phyloP scores from a whole-genome alignment of 2,888 invertebrate genomes.

The Taphrorychus bicolor region DNA sequence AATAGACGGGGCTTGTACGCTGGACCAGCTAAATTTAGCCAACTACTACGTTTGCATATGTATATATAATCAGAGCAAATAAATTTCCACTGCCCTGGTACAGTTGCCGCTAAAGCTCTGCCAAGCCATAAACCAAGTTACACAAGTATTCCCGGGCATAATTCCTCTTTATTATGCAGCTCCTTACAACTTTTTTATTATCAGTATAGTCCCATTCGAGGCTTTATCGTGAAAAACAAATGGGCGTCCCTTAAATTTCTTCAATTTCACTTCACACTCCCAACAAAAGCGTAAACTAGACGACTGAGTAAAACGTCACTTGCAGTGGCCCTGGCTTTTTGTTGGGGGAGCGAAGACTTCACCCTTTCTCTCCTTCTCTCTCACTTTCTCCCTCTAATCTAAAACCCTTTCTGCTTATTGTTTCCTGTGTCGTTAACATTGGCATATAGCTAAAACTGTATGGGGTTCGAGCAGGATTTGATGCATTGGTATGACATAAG shows the following conservation, averaged over 20 bases:
- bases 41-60: slow-evolving; percentile 9
- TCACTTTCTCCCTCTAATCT: too few species aligned
- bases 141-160: not conserved
- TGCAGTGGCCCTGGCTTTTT: slow-evolving; percentile 23
- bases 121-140: slow-evolving; percentile 1
- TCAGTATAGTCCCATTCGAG: not conserved
- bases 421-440: slow-evolving; percentile 8
- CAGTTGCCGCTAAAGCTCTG: not conserved
- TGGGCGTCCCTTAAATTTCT: slow-evolving; percentile 16
- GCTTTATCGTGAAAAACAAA: slow-evolving; percentile 5
- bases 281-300: slow-evolving; percentile 19
- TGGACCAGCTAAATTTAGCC: slow-evolving; percentile 7
- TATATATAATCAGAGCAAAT: slow-evolving; percentile 2
- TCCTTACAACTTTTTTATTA: not conserved
- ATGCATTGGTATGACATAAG: not conserved
- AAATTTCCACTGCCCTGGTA: not conserved
- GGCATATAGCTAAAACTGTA: not conserved
- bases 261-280: slow-evolving; percentile 18
- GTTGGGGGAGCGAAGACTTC: slow-evolving; percentile 12
- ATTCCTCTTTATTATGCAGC: not conserved
- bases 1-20: slow-evolving; percentile 6
- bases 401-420: slow-evolving; percentile 2
- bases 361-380: not conserved
- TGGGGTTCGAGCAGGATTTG: not conserved
- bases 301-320: slow-evolving; percentile 27